phyloP scores from a whole-genome alignment of 2,113 vertebrate species.

The Syngnathoides biaculeatus region DNA sequence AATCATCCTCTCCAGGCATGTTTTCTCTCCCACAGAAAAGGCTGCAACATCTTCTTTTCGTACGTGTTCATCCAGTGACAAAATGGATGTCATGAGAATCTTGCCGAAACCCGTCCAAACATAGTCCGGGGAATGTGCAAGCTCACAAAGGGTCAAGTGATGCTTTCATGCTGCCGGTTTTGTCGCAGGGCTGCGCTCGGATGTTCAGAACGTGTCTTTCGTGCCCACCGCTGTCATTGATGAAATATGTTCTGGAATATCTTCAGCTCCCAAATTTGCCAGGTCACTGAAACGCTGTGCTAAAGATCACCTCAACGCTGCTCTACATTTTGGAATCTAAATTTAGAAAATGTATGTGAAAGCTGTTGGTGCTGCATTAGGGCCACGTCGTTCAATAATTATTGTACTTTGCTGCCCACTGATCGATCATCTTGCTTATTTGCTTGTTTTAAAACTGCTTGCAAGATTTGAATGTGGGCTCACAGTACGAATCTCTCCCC shows the following conservation, averaged over 20 bases:
- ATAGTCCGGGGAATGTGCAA: constrained; percentile 50
- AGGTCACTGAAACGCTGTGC: neutral
- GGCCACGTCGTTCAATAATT: neutral
- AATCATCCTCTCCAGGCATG: constrained; percentile 26
- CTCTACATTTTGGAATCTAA: neutral
- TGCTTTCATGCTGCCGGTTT: constrained; percentile 48
- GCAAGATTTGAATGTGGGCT: too few species aligned
- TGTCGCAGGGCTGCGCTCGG: constrained; percentile 52
- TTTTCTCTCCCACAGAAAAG: constrained; percentile 39
- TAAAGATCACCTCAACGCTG: neutral
- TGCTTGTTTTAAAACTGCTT: too few species aligned
- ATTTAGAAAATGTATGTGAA: neutral
- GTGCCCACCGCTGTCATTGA: constrained; percentile 19
- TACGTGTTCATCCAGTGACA: constrained; percentile 3
- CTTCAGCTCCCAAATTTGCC: neutral
- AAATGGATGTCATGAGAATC: constrained; percentile 52
- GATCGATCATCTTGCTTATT: too few species aligned
- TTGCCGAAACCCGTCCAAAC: constrained; percentile 52
- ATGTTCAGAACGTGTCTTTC: constrained; percentile 46
- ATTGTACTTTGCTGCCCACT: too few species aligned
- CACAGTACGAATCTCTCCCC: too few species aligned
- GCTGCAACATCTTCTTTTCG: constrained; percentile 11
- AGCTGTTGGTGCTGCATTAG: neutral
- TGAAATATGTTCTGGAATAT: constrained; percentile 1
- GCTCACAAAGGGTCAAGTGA: constrained; percentile 57